Conservation (phyloP, 1,140 invertebrate species). For the Gryllus bimaculatus region DNA sequence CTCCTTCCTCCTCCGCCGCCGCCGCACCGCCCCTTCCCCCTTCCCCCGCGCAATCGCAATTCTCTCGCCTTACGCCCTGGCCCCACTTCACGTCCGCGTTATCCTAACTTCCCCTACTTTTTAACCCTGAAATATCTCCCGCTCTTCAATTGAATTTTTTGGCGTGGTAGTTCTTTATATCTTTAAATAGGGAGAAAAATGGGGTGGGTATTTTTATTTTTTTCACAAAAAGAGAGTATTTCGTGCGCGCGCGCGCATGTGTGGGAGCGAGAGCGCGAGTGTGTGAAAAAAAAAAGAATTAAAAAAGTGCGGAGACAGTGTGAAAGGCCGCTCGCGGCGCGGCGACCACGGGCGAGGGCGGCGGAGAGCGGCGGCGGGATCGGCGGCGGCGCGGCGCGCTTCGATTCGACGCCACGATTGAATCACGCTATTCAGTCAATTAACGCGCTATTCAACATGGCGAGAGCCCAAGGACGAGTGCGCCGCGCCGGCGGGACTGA, state of each 20-base stretch:
- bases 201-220: conserved; percentile 4
- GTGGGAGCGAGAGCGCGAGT: not conserved
- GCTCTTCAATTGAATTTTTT: conserved; percentile 5
- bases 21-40: not conserved
- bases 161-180: conserved; percentile 4
- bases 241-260: not conserved
- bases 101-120: conserved; percentile 4
- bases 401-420: not conserved
- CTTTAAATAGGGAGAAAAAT: conserved; percentile 5
- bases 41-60: conserved; percentile 7
- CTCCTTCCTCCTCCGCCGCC: not conserved
- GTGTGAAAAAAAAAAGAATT: not conserved
- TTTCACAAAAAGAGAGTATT: not conserved
- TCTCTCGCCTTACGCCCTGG: conserved; percentile 10
- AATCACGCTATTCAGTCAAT: not conserved
- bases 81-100: conserved; percentile 2
- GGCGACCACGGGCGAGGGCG: too few relatives aligned
- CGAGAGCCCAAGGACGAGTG: not conserved
- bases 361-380: too few relatives aligned
- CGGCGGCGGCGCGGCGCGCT: not conserved
- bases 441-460: not conserved
- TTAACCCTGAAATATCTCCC: conserved; percentile 4
- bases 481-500: not conserved
- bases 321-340: not conserved
- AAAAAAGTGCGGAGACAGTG: conserved; percentile 3